These are phyloP conservation scores for Lydus trimaculatus DNA, from an alignment of 2,888 invertebrate species.

Conservation along the genomic window DNA sequence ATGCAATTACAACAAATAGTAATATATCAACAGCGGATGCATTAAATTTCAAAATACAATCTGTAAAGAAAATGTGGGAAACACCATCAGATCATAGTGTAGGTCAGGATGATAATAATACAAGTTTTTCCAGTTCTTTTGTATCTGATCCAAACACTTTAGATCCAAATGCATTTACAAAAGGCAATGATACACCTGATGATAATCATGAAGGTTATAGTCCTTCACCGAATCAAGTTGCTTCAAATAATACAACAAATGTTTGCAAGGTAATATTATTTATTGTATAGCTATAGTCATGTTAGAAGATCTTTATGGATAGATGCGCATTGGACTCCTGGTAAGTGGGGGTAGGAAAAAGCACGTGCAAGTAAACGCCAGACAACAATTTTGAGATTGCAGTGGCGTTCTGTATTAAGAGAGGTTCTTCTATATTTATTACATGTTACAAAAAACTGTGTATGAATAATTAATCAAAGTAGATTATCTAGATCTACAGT, in stretches of 20 bases:
- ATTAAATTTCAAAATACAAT: slow-evolving; percentile 91
- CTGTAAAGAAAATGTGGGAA: slow-evolving; percentile 91
- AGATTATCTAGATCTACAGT: too few relatives aligned
- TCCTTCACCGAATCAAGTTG: slow-evolving; percentile 62
- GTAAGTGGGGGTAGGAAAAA: too few relatives aligned
- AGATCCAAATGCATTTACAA: slow-evolving; percentile 60
- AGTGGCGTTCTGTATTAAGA: too few relatives aligned
- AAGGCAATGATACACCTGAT: slow-evolving; percentile 56
- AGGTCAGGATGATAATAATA: slow-evolving; percentile 59
- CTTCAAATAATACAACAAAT: slow-evolving; percentile 65
- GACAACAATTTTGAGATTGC: too few relatives aligned
- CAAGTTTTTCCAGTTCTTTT: slow-evolving; percentile 57
- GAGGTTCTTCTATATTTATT: too few relatives aligned
- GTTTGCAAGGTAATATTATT: slow-evolving; percentile 73
- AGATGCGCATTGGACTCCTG: too few relatives aligned
- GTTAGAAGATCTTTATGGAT: too few relatives aligned
- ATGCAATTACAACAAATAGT: slow-evolving; percentile 67
- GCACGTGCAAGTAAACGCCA: too few relatives aligned
- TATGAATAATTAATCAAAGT: too few relatives aligned
- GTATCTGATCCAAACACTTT: slow-evolving; percentile 58
- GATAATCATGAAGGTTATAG: slow-evolving; percentile 66
- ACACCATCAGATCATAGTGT: slow-evolving; percentile 63
- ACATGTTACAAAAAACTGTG: too few relatives aligned
- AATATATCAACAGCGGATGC: slow-evolving; percentile 84
- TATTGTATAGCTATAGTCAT: too few relatives aligned